These are phyloP conservation scores for Bos indicus DNA, from an alignment of 2,113 vertebrate species.

Conservation along the genomic window DNA sequence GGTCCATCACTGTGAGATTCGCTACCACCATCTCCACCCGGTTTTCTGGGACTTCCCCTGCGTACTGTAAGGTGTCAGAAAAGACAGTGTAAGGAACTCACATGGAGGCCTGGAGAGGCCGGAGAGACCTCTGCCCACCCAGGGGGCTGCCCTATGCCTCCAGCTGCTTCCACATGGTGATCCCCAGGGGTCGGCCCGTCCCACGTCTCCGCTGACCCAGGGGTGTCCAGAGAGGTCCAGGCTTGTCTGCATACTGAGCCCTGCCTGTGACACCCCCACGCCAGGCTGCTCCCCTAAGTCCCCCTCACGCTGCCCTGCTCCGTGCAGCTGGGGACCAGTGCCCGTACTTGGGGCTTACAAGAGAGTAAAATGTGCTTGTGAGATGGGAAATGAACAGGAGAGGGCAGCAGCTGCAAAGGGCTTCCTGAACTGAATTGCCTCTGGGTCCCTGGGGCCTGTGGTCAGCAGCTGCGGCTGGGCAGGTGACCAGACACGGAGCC, in stretches of 20 bases:
- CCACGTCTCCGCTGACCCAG: rapidly evolving
- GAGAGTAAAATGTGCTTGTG: rapidly evolving
- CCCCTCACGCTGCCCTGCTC: no score
- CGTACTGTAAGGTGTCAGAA: constrained; percentile 80
- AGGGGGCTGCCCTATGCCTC: background rate
- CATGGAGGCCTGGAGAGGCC: rapidly evolving
- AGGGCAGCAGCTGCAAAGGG: background rate
- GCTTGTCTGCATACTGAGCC: background rate
- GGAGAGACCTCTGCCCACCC: rapidly evolving
- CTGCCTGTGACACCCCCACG: rapidly evolving
- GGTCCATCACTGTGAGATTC: constrained; percentile 93
- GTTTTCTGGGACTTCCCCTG: constrained; percentile 94
- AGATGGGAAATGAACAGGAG: rapidly evolving
- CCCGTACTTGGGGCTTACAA: rapidly evolving
- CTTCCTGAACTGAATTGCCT: rapidly evolving
- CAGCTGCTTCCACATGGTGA: rapidly evolving
- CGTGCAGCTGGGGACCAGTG: rapidly evolving
- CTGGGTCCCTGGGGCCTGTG: background rate
- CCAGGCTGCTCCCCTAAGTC: no score
- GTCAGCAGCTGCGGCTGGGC: background rate
- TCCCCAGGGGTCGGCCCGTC: background rate
- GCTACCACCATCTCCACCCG: constrained; percentile 89
- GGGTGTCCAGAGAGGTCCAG: rapidly evolving
- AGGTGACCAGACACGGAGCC: rapidly evolving
- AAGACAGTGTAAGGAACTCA: rapidly evolving